Evolutionary conservation across 2,888 invertebrate species (phyloP), one percentile per base, ranked within the genome.

Genomic region (Norana najaformis): DNA sequence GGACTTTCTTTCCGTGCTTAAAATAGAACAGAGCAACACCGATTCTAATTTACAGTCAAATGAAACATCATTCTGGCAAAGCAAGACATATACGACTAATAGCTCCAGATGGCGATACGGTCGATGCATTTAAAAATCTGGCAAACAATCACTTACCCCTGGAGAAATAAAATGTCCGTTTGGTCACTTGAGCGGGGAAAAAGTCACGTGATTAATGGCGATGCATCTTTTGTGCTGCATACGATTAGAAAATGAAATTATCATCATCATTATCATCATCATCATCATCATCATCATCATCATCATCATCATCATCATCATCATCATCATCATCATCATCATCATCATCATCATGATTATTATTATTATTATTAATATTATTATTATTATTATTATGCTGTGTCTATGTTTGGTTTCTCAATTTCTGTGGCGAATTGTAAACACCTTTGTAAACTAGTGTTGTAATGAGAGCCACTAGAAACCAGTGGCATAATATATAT

Each of bases 291-390:
- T 89, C 69, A 69, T 4, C 89, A 89, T 89, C 69, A 69, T 89
- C 89, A 89, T 89, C 69, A 69, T 89, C 89, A 89, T 89, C 89
- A 69, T 89, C 82, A 89, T 89, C 82, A 69, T 69, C 82, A 39
- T 89, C n/a, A n/a, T n/a, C n/a, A n/a, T n/a, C n/a, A n/a, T n/a
- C n/a, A n/a, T n/a, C n/a, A n/a, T n/a, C n/a, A n/a, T n/a, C n/a
- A n/a, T n/a, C n/a, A n/a, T n/a, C n/a, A n/a, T n/a, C n/a, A n/a
- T n/a, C n/a, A n/a, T n/a, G n/a, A n/a, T n/a, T n/a, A n/a, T n/a
- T n/a, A n/a, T n/a, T n/a, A n/a, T n/a, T n/a, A n/a, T n/a, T n/a
- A n/a, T n/a, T n/a, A n/a, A n/a, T n/a, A n/a, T n/a, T n/a, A n/a
- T n/a, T n/a, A n/a, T n/a, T n/a, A n/a, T n/a, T n/a, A n/a, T n/a